Conservation (phyloP, 2,888 invertebrate genomes). For the Lamellibrachia columna region DNA sequence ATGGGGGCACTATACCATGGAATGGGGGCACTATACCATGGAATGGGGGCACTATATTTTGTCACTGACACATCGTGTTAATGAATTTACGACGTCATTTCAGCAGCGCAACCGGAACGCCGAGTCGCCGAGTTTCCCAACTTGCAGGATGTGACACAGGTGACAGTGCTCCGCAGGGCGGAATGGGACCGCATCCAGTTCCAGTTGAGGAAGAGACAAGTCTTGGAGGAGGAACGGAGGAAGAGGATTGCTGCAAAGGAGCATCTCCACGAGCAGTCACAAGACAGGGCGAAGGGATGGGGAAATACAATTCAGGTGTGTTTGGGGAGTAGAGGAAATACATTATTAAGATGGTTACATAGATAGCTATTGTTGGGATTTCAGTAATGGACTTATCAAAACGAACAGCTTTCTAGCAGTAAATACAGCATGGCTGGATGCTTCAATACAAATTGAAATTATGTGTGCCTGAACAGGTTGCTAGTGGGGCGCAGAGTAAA, state of each 20-base stretch:
- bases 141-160: slow-evolving; percentile 13
- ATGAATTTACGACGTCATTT: background rate
- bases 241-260: slow-evolving; percentile 56
- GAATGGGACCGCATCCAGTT: slow-evolving; percentile 64
- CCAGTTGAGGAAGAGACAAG: slow-evolving; percentile 59
- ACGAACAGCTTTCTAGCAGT: no score
- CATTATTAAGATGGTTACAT: background rate
- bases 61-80: background rate
- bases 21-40: no score
- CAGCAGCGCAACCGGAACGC: background rate
- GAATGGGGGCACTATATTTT: no score
- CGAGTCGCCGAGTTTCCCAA: background rate
- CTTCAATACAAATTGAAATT: no score
- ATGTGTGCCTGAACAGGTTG: no score
- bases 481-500: no score
- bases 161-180: slow-evolving; percentile 56
- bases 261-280: slow-evolving; percentile 56
- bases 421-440: no score
- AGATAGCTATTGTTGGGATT: background rate
- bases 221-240: slow-evolving; percentile 56
- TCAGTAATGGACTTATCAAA: no score
- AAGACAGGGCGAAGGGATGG: slow-evolving; percentile 64
- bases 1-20: no score
- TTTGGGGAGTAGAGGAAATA: background rate
- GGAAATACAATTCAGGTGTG: slow-evolving; percentile 63